Conservation (phyloP, 1,140 invertebrate genomes). For the Orchestia grillus region DNA sequence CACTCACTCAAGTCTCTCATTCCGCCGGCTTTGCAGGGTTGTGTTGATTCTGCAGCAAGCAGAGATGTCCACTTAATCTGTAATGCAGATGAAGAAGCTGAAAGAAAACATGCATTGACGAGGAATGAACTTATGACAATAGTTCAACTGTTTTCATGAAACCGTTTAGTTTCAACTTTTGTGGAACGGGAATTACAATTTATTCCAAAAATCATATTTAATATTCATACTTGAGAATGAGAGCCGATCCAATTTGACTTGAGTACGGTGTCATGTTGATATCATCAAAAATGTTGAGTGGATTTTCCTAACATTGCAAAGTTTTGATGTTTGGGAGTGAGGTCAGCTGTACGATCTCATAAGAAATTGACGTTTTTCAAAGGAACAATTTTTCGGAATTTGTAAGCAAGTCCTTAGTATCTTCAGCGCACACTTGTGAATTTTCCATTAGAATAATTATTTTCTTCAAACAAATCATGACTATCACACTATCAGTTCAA, state of each 20-base stretch:
- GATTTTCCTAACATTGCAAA: not conserved
- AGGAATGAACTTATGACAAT: not conserved
- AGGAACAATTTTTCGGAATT: no score
- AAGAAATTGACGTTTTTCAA: no score
- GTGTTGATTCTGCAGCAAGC: not conserved
- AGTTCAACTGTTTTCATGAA: not conserved
- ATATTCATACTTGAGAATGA: not conserved
- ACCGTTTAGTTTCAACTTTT: not conserved
- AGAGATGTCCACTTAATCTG: not conserved
- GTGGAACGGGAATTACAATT: not conserved
- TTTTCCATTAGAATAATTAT: no score
- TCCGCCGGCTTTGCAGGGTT: not conserved
- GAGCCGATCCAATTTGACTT: not conserved
- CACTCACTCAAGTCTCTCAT: not conserved
- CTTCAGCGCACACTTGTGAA: no score
- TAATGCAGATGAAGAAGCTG: not conserved
- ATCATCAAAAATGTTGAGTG: not conserved
- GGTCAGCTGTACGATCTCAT: no score
- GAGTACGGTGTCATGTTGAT: not conserved
- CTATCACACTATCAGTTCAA: not conserved
- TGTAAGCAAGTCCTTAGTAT: no score
- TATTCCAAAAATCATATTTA: not conserved
- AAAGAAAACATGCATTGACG: not conserved
- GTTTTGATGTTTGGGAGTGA: not conserved
- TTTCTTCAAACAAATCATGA: no score